phyloP scores from a whole-genome alignment of 2,797 vertebrate species.

The Streptopelia turtur region DNA sequence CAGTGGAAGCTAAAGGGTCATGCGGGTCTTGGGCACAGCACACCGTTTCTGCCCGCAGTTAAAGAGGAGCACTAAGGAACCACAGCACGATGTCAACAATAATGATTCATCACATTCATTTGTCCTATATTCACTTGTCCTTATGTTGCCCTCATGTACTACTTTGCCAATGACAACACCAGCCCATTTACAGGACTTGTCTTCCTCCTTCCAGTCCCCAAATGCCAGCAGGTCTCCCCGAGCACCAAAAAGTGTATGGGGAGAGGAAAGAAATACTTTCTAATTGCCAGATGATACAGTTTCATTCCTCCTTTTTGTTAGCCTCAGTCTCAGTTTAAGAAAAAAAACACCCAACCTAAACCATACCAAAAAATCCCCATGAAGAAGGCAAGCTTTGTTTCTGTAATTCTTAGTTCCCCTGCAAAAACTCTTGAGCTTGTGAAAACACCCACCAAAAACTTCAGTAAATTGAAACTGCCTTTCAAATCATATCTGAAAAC shows the following conservation, averaged over 20 bases:
- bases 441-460: slow-evolving; percentile 30
- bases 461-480: slow-evolving; percentile 9
- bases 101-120: not conserved
- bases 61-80: not conserved
- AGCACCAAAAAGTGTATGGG: not conserved
- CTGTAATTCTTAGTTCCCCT: slow-evolving; percentile 9
- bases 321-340: not conserved
- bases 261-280: not conserved
- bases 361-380: not conserved
- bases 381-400: slow-evolving; percentile 5
- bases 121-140: not conserved
- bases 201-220: not conserved
- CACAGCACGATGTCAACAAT: not conserved
- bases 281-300: not conserved
- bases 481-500: not conserved
- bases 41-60: not conserved
- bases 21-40: not conserved
- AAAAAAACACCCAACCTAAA: accelerated
- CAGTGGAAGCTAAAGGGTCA: not conserved
- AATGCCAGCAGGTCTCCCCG: not conserved
- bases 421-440: not conserved
- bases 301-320: not conserved
- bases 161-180: not conserved
- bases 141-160: not conserved
- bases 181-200: not conserved